Evolutionary conservation across 2,797 vertebrate species (phyloP).

Genomic region (Muscicapa comitata): DNA sequence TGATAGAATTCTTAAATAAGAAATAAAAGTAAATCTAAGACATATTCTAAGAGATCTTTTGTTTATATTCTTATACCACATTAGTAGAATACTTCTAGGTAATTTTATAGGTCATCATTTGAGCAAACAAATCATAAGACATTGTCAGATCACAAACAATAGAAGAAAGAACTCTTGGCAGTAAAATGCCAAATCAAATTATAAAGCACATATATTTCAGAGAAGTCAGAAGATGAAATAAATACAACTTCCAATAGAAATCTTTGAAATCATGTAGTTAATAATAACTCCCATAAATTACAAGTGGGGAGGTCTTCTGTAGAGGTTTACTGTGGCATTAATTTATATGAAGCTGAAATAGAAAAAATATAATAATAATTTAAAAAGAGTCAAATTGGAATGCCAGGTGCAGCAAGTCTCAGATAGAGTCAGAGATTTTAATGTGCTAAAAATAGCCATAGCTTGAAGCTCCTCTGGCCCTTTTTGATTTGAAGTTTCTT

Average conservation of each 20-base stretch:
- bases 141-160: not conserved
- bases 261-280: not conserved
- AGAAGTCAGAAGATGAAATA: not conserved
- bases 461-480: slow-evolving; percentile 21
- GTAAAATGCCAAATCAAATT: not conserved
- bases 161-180: not conserved
- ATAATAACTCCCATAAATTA: not conserved
- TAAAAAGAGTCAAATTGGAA: not conserved
- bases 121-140: not conserved
- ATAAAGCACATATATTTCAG: not conserved
- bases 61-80: not conserved
- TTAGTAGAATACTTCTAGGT: not conserved
- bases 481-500: slow-evolving; percentile 47
- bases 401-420: not conserved
- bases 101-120: not conserved
- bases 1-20: not conserved
- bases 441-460: not conserved
- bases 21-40: not conserved
- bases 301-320: not conserved
- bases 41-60: not conserved
- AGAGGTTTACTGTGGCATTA: not conserved
- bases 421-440: not conserved
- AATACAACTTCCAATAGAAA: not conserved
- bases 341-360: not conserved
- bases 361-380: not conserved